Percentiles rank a stretch among this genome's conserved stretches.
phyloP scores from a whole-genome alignment of 1,140 invertebrate species.

The Polypedilum vanderplanki region DNA sequence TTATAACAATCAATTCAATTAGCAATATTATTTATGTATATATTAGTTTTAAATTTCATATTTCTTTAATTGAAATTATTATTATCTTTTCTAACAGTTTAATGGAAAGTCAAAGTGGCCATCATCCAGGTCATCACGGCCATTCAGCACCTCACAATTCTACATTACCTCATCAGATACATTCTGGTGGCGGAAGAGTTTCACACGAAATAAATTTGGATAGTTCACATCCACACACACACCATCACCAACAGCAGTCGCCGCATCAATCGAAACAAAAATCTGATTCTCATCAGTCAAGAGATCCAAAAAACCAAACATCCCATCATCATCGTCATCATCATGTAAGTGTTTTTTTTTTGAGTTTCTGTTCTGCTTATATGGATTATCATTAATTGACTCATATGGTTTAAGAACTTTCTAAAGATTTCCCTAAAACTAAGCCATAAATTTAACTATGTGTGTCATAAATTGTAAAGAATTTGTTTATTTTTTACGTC shows the following conservation, averaged over 20 bases:
- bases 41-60: too few relatives aligned
- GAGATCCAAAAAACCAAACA: background rate
- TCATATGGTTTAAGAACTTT: too few relatives aligned
- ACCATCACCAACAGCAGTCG: background rate
- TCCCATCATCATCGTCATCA: slow-evolving; percentile 21
- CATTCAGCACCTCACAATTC: background rate
- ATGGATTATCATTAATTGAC: too few relatives aligned
- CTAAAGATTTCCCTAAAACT: too few relatives aligned
- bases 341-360: slow-evolving; percentile 13
- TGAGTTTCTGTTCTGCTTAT: too few relatives aligned
- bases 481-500: too few relatives aligned
- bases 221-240: background rate
- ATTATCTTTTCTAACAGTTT: background rate
- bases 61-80: too few relatives aligned
- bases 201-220: background rate
- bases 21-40: too few relatives aligned
- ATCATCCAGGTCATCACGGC: slow-evolving; percentile 18
- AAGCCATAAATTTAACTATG: too few relatives aligned
- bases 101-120: background rate
- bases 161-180: background rate
- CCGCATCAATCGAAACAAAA: background rate
- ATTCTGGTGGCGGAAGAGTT: background rate
- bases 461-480: too few relatives aligned
- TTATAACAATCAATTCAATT: too few relatives aligned
- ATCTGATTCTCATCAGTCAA: background rate